Base-by-base conservation (phyloP, 2,888 invertebrate genomes). In the Drosophila dives region DNA sequence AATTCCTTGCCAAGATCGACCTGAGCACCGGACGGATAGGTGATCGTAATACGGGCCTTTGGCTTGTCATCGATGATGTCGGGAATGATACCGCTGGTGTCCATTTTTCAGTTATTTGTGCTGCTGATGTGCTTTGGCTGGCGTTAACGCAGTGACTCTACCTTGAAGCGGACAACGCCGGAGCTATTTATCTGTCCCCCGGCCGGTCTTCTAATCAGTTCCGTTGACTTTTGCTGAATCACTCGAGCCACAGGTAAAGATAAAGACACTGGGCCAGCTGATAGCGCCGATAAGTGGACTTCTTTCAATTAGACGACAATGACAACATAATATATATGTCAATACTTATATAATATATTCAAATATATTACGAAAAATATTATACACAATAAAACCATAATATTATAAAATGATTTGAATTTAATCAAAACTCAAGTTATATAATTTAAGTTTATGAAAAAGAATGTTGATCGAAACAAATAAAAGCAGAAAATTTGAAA, bases 1-100 rank as follows among this genome's bases (percentile, higher is more conserved):
- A 97, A 92, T 80, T 95, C 95, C 83, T 96, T 96, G 54, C 97
- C 97, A 61, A 95, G 67, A 11, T 91, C 90, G 7, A 95, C 95
- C 51, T 91, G 92, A 2, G 93, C 93, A 3, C 94, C 94, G 2
- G 85, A 90, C 2, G 83, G 77, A 73, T 89, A 93, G 0, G 72
- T 65, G 38, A 92, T 71, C 91, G 90, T 75, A 11, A 75, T 80
- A 48, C 76, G 64, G n/a, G 77, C 80, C 65, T 83, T 81, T 29
- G 91, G 91, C 68, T 84, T 86, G 10, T 70, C 80, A 51, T 91
- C 91, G 61, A 91, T 89, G 64, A 91, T 90, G 77, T 91, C 91
- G 60, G 91, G 91, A 81, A 91, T 88, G 59, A 91, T 91, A 58
- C 90, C 91, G 68, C 75, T 83, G 54, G 89, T 77, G 79, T 91